Percentiles rank a stretch among this genome's conserved stretches.
Evolutionary conservation across 2,888 invertebrate species (phyloP).

Genomic region (Lasioglossum villosulum): DNA sequence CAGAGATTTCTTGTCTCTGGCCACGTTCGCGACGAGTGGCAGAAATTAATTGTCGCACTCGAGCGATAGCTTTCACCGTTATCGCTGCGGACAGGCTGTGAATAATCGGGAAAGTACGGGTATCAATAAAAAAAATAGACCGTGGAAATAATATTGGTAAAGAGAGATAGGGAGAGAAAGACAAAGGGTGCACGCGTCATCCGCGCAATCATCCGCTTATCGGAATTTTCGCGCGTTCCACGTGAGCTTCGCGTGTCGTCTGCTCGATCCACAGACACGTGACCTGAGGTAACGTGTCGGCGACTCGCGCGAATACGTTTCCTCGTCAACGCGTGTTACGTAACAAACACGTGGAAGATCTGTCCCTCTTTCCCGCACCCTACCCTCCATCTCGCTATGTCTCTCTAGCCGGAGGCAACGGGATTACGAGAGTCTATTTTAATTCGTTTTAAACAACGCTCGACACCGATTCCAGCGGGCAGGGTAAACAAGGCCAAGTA

Average conservation of each 20-base stretch:
- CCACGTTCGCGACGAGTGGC: neutral
- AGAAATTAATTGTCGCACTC: neutral
- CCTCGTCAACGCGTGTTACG: conserved; percentile 47
- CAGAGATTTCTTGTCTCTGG: neutral
- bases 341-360: conserved; percentile 59
- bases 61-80: neutral
- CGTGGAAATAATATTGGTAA: neutral
- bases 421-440: conserved; percentile 3
- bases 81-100: neutral
- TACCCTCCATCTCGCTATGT: neutral
- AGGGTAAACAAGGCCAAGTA: neutral
- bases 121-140: neutral
- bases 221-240: conserved; percentile 41
- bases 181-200: conserved; percentile 6
- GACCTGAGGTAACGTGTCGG: conserved; percentile 67
- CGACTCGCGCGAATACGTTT: conserved; percentile 50
- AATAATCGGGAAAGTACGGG: conserved; percentile 10
- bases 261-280: conserved; percentile 59
- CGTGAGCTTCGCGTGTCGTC: conserved; percentile 30
- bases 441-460: neutral
- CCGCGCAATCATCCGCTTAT: conserved; percentile 25
- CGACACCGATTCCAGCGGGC: neutral
- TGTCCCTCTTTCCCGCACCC: neutral
- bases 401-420: neutral
- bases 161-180: neutral